phyloP scores from a whole-genome alignment of 2,888 invertebrate species.

The Acrobasis consociella region DNA sequence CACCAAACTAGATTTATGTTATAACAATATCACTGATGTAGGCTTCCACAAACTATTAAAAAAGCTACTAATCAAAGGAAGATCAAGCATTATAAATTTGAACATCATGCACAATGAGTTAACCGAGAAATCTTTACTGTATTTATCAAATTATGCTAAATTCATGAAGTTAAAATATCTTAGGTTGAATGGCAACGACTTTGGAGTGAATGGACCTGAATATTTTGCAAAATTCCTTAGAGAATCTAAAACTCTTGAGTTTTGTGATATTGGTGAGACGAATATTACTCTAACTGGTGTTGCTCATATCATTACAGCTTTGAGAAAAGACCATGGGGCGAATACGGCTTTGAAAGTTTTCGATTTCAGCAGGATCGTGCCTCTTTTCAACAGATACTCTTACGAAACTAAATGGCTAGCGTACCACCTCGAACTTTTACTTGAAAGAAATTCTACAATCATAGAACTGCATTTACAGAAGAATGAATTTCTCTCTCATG shows the following conservation, averaged over 20 bases:
- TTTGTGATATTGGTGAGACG: conserved; percentile 82
- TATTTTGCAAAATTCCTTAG: conserved; percentile 75
- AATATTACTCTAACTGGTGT: conserved; percentile 81
- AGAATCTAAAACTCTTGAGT: conserved; percentile 68
- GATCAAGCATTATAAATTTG: conserved; percentile 76
- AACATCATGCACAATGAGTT: conserved; percentile 83
- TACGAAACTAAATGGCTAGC: conserved; percentile 77
- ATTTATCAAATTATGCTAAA: conserved; percentile 59
- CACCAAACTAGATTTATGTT: conserved; percentile 76
- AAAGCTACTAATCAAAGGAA: conserved; percentile 62
- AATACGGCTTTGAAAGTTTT: conserved; percentile 62
- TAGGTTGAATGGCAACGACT: conserved; percentile 82
- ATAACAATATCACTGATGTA: conserved; percentile 80
- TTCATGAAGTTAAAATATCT: conserved; percentile 74
- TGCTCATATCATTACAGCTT: conserved; percentile 74
- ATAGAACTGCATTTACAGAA: conserved; percentile 84
- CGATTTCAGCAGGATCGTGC: conserved; percentile 65
- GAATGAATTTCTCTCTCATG: conserved; percentile 83
- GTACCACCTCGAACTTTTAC: conserved; percentile 71
- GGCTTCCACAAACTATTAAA: conserved; percentile 73
- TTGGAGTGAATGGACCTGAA: conserved; percentile 79
- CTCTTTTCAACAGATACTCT: conserved; percentile 63
- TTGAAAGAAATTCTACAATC: conserved; percentile 66
- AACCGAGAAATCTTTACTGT: conserved; percentile 61
- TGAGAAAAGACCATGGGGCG: conserved; percentile 64